Evolutionary conservation across 1,140 invertebrate genomes (phyloP).

Genomic region (Philopotamus ludificatus): DNA sequence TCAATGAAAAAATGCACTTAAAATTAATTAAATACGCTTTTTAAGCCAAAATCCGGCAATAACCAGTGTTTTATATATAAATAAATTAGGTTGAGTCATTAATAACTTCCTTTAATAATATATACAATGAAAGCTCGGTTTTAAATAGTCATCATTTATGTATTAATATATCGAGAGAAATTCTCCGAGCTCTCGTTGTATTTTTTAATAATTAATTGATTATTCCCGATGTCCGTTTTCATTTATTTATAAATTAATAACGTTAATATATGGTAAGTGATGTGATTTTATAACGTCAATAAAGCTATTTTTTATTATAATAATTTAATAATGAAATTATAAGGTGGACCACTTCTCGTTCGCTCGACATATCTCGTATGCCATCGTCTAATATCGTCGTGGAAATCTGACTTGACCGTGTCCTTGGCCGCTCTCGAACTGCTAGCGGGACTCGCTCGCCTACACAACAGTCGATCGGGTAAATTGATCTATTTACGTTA

Average conservation of each 20-base stretch:
- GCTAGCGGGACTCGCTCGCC: slow-evolving; percentile 82
- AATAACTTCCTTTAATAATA: no score
- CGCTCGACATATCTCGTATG: slow-evolving; percentile 90
- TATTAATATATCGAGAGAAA: no score
- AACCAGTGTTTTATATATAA: no score
- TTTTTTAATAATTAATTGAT: neutral
- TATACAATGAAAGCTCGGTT: no score
- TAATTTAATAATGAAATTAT: no score
- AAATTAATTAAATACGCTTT: no score
- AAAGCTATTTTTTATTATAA: neutral
- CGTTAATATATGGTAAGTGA: neutral
- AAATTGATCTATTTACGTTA: slow-evolving; percentile 25
- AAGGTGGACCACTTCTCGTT: slow-evolving; percentile 84
- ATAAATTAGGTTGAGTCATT: no score
- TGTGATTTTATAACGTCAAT: neutral
- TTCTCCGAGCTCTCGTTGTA: no score
- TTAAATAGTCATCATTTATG: no score
- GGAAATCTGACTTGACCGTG: slow-evolving; percentile 94
- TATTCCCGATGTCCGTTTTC: neutral
- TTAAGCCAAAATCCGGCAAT: no score
- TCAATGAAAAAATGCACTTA: no score
- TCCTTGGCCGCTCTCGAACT: slow-evolving; percentile 92
- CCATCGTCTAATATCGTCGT: slow-evolving; percentile 90
- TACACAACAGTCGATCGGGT: slow-evolving; percentile 84
- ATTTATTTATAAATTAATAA: neutral